Evolutionary conservation across 2,113 vertebrate genomes (phyloP).

Genomic region (Poeciliopsis prolifica): DNA sequence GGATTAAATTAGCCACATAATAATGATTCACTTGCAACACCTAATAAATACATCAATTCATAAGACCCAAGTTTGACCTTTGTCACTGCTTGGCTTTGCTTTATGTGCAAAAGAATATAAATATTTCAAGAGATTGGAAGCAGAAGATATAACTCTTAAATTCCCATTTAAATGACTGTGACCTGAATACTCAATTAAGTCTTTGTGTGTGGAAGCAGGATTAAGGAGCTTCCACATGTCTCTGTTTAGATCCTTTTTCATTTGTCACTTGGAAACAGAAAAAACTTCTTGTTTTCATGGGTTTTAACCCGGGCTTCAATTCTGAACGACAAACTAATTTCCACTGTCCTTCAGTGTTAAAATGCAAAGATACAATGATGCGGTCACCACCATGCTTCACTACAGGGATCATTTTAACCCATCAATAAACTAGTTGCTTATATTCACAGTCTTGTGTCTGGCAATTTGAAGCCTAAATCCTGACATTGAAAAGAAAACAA

Average conservation of each 20-base stretch:
- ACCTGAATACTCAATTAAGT: background rate
- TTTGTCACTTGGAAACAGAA: background rate
- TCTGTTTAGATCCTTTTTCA: background rate
- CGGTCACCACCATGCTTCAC: background rate
- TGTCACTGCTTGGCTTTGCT: constrained; percentile 39
- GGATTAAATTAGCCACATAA: constrained; percentile 50
- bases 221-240: background rate
- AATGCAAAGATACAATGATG: background rate
- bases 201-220: background rate
- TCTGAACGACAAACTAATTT: background rate
- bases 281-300: background rate
- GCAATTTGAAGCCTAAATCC: background rate
- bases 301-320: background rate
- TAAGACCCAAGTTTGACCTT: constrained; percentile 64
- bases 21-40: constrained; percentile 55
- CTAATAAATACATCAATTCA: constrained; percentile 64
- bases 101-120: constrained; percentile 37
- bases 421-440: background rate
- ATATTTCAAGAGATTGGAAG: constrained; percentile 46
- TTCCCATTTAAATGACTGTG: constrained; percentile 11
- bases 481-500: background rate
- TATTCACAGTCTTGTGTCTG: background rate
- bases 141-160: constrained; percentile 32
- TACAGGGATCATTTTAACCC: background rate
- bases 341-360: background rate